Conservation (phyloP, 2,113 vertebrate species). For the Willisornis vidua region DNA sequence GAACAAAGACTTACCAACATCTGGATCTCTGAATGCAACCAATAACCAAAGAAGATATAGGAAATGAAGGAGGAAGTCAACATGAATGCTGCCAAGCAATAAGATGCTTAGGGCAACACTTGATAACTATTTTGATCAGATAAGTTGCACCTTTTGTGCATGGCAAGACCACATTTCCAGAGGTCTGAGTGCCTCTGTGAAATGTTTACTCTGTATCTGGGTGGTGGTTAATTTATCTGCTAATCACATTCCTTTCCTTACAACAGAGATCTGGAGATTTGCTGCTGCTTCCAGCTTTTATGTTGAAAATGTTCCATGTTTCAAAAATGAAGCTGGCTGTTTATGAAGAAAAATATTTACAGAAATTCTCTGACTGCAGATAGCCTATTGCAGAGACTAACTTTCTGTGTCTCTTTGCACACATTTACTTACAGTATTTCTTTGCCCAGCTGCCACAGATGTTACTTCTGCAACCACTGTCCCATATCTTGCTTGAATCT, state of each 20-base stretch:
- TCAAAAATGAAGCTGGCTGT: background rate
- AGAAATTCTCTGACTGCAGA: background rate
- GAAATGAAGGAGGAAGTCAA: background rate
- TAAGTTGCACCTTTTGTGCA: background rate
- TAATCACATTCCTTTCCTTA: background rate
- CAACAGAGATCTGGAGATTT: background rate
- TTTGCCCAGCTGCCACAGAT: background rate
- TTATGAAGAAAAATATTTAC: slow-evolving; percentile 2
- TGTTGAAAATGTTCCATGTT: background rate
- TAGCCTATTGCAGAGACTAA: background rate
- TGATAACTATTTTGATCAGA: background rate
- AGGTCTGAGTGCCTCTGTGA: background rate
- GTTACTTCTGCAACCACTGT: background rate
- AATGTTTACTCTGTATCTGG: background rate
- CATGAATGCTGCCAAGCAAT: background rate
- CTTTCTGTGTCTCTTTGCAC: background rate
- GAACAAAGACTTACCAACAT: background rate
- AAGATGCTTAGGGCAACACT: background rate
- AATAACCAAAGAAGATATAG: background rate
- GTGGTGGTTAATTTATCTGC: background rate
- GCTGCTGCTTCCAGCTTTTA: background rate
- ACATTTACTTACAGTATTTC: background rate
- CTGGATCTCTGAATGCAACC: background rate
- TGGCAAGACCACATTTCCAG: background rate
- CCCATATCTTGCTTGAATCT: background rate